Evolutionary conservation across 64 coral and sea anemone genomes (phyloP).

Genomic region (Montipora sp.): DNA sequence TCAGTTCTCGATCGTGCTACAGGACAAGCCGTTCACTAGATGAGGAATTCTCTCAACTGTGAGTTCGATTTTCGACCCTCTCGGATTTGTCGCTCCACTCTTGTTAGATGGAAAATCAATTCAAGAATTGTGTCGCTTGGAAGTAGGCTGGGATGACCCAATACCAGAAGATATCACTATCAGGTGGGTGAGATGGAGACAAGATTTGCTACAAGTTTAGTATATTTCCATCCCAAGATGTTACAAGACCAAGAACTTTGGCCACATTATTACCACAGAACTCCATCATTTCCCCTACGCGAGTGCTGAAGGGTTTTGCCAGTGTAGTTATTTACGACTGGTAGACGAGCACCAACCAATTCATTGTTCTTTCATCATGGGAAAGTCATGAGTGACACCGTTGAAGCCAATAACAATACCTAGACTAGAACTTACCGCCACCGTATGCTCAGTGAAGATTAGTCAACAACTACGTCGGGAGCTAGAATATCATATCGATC

Average conservation of each 20-base stretch:
- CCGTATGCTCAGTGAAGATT: neutral
- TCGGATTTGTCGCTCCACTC: neutral
- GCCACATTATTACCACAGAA: neutral
- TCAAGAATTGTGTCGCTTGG: neutral
- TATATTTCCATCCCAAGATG: neutral
- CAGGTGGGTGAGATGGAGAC: slow-evolving; percentile 12
- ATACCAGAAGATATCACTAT: neutral
- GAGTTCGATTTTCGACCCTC: neutral
- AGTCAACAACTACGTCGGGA: too few species aligned
- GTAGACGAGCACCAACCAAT: neutral
- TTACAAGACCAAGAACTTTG: neutral
- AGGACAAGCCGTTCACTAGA: neutral
- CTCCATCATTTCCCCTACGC: neutral
- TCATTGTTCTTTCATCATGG: slow-evolving; percentile 31
- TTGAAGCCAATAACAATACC: slow-evolving; percentile 21
- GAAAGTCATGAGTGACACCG: slow-evolving; percentile 41
- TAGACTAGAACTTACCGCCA: slow-evolving; percentile 30
- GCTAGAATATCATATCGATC: too few species aligned
- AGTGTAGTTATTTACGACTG: slow-evolving; percentile 8
- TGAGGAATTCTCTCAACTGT: neutral
- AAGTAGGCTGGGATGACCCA: neutral
- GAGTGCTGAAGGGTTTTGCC: neutral
- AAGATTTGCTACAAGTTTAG: neutral
- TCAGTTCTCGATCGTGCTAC: neutral
- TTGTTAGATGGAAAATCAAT: neutral